These are phyloP conservation scores for Pseudochirops cupreus DNA, from an alignment of 2,797 vertebrate species.

Conservation along the genomic window DNA sequence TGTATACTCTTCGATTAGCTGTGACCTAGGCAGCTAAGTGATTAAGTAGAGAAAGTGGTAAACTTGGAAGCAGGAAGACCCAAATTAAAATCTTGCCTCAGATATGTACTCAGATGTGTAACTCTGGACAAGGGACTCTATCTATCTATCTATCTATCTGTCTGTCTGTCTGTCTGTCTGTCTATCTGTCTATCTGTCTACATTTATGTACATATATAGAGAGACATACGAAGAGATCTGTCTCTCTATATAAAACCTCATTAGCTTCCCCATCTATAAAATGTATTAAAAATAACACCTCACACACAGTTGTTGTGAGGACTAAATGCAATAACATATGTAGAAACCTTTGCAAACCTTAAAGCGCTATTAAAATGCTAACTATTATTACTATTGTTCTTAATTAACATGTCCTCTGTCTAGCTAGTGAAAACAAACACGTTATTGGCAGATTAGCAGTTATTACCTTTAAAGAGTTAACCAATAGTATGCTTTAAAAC, in stretches of 20 bases:
- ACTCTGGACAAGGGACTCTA: no score
- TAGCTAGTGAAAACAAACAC: neutral
- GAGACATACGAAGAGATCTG: neutral
- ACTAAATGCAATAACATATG: neutral
- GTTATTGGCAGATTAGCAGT: neutral
- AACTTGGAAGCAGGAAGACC: neutral
- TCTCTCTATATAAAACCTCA: neutral
- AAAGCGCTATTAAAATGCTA: neutral
- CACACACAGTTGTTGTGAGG: neutral
- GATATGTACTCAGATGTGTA: neutral
- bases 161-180: no score
- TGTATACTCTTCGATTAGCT: neutral
- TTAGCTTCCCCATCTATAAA: neutral
- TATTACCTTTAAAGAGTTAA: neutral
- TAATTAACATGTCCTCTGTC: neutral
- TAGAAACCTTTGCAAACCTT: neutral
- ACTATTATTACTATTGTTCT: no score
- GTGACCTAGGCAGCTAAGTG: neutral
- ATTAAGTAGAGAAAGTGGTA: neutral
- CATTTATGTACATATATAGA: neutral
- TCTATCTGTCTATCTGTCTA: no score
- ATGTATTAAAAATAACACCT: neutral
- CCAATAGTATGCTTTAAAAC: neutral
- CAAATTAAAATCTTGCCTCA: neutral
- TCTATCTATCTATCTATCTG: no score